Evolutionary conservation across 2,113 vertebrate species (phyloP), one percentile per base, ranked within the genome.

Genomic region (Penelope pileata): DNA sequence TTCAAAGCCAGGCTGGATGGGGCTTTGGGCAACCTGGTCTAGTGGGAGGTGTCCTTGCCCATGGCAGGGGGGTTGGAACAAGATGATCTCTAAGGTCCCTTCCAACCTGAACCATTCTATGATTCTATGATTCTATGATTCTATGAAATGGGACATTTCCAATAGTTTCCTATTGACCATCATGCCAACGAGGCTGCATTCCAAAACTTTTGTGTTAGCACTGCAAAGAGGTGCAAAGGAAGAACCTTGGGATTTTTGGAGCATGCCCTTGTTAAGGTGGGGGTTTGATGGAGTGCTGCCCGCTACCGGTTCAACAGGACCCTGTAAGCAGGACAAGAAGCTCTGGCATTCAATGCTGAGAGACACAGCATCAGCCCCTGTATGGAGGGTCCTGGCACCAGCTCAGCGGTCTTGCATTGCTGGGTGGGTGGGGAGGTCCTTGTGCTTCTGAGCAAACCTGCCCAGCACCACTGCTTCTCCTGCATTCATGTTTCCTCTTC

Each of bases 171-270:
- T 29, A 3, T 24, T 66, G 80, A n/a, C 38, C 64, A 59, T 14
- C 40, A 29, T 26, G 12, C 0, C 0, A 19, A 59, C 42, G 32
- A 12, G 4, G 14, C 13, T 3, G 0, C 26, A 21, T 48, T 38
- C 36, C 22, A 24, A 22, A 29, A 2, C 7, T 6, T 63, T 45
- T 27, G n/a, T 26, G 24, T 45, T 78, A 23, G 16, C 18, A 13
- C 23, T 21, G 7, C 9, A 29, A 43, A 64, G n/a, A 76, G 82
- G 68, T 4, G 36, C 12, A 32, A 54, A 38, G 45, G 48, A 47
- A 83, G 34, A 77, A 3, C 5, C 12, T 3, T 1, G 5, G 10
- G 38, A 27, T 5, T 5, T 45, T 88, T 4, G 0, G 16, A 32
- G 4, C 1, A 1, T 18, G 10, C 6, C 40, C 5, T 47, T 50